Evolutionary conservation across 2,797 vertebrate genomes (phyloP), one percentile per base, ranked within the genome.

Genomic region (Syngnathus acus): DNA sequence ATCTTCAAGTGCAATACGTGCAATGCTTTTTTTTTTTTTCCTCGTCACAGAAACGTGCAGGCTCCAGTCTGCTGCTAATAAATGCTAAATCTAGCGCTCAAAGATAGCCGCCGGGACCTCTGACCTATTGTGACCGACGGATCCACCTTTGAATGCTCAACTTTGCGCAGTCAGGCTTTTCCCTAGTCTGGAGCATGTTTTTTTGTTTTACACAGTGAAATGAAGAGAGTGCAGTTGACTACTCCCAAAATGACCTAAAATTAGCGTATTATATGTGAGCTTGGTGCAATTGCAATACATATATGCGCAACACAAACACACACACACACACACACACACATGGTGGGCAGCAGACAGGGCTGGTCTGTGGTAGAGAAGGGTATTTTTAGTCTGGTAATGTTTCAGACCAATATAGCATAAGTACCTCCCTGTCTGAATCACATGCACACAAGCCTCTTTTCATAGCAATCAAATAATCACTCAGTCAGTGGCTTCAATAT

Each of bases 331-430:
- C 10, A 43, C 39, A 45, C n/a, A 3, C 3, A 23, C 13, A 13
- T 23, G 59, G 40, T 62, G 60, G 40, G 60, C 11, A 45, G 40
- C 60, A 62, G 40, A 43, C 40, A 23, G 40, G 60, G n/a, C 40
- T 62, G 60, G 60, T 45, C 40, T 45, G 13, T 45, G 60, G 21
- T 62, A 23, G 21, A 8, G 13, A 6, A 39, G 50, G 57, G 62
- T 45, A 65, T 42, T 76, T n/a, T 65, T 43, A 43, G 60, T 62
- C 40, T 62, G 60, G 40, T 62, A 62, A 62, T 62, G 39, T 42
- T 61, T 61, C 19, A 42, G 19, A 60, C 58, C 40, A 60, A 60
- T 39, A 9, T 45, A 13, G 43, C 17, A 10, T 32, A 59, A 42
- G 38, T 23, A 63, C 61, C n/a, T 62, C n/a, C 42, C 55, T 42